phyloP scores from a whole-genome alignment of 1,140 invertebrate genomes.

The Drosophila malerkotliana region DNA sequence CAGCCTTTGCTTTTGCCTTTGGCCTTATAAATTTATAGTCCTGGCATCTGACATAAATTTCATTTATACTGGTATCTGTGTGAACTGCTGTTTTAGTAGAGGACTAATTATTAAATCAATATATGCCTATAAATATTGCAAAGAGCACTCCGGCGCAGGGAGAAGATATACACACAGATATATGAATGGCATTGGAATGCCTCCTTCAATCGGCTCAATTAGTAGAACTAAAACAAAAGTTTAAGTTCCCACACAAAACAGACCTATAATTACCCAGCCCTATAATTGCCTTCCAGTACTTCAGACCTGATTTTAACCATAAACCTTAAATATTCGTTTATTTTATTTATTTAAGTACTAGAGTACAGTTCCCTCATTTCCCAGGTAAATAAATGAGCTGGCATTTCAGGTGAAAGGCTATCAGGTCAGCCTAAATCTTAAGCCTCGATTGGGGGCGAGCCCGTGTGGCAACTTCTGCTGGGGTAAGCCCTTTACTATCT shows the following conservation, averaged over 20 bases:
- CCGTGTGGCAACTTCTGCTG: constrained; percentile 24
- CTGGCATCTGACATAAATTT: constrained; percentile 59
- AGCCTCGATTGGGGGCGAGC: constrained; percentile 24
- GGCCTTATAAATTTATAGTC: constrained; percentile 28
- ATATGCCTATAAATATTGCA: constrained; percentile 58
- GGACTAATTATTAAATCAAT: constrained; percentile 72
- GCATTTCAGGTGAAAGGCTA: constrained; percentile 38
- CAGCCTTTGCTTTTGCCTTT: constrained; percentile 6
- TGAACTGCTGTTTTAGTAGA: constrained; percentile 22
- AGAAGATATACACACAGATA: not conserved
- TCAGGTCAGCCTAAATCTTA: constrained; percentile 46
- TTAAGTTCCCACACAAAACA: constrained; percentile 53
- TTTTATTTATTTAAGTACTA: constrained; percentile 3
- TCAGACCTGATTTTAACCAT: not conserved
- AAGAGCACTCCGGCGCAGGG: constrained; percentile 12
- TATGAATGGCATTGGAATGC: constrained; percentile 2
- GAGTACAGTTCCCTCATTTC: not conserved
- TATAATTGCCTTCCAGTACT: not conserved
- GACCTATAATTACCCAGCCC: constrained; percentile 33
- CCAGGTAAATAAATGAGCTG: constrained; percentile 36
- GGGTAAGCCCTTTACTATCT: constrained; percentile 32
- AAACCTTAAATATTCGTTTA: not conserved
- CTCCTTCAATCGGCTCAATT: constrained; percentile 42
- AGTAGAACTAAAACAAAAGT: constrained; percentile 55
- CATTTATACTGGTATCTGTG: constrained; percentile 28